phyloP scores from a whole-genome alignment of 2,888 invertebrate species.

The Emmelina monodactyla region DNA sequence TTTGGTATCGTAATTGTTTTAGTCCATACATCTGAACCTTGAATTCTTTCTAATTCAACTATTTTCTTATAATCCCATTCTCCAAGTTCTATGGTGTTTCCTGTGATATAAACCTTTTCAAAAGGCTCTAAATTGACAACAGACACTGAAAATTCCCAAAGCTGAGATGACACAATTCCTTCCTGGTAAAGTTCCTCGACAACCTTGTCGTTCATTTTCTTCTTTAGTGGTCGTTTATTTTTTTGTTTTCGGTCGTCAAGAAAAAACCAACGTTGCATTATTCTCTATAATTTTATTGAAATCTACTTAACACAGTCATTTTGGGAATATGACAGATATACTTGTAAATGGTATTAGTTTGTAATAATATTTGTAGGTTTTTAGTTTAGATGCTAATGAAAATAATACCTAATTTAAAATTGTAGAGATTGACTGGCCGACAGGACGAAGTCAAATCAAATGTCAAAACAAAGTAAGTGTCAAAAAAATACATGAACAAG shows the following conservation, averaged over 20 bases:
- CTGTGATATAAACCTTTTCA: conserved; percentile 76
- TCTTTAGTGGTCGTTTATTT: conserved; percentile 26
- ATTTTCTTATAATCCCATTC: conserved; percentile 73
- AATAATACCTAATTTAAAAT: no score
- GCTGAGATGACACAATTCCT: conserved; percentile 29
- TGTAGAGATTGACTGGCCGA: no score
- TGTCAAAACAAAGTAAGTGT: no score
- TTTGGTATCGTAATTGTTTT: conserved; percentile 71
- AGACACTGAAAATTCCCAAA: conserved; percentile 53
- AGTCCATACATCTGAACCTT: conserved; percentile 67
- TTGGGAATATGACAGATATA: no score
- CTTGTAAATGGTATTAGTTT: no score
- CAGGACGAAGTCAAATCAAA: no score
- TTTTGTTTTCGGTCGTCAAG: conserved; percentile 55
- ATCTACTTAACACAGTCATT: conserved; percentile 4
- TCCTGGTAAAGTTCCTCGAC: conserved; percentile 21
- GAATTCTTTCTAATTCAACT: conserved; percentile 58
- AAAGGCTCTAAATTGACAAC: conserved; percentile 61
- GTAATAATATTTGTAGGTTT: no score
- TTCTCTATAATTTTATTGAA: conserved; percentile 4
- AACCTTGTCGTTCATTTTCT: conserved; percentile 32
- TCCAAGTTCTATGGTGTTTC: conserved; percentile 73
- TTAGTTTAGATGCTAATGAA: no score
- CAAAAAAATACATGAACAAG: no score
- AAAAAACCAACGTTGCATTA: conserved; percentile 73